These are phyloP conservation scores for Tolmerus cingulatus DNA, from an alignment of 2,888 invertebrate species.

Conservation along the genomic window DNA sequence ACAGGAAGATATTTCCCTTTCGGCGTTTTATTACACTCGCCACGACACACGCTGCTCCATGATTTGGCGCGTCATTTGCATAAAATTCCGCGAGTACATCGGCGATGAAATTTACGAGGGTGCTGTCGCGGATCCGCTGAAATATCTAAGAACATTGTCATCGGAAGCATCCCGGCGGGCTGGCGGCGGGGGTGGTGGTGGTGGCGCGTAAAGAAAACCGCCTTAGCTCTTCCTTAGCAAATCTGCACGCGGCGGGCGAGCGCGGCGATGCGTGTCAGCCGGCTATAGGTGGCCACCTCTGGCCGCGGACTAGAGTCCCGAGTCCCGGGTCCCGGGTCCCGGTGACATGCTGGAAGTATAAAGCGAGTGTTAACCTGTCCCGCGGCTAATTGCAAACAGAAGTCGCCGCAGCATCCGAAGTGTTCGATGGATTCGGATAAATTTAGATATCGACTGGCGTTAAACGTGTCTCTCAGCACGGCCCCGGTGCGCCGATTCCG, in stretches of 20 bases:
- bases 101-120: conserved; percentile 29
- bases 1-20: conserved; percentile 20
- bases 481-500: neutral
- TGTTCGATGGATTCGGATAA: conserved; percentile 42
- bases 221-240: neutral
- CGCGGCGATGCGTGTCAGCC: neutral
- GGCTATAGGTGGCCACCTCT: conserved; percentile 32
- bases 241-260: neutral
- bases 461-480: conserved; percentile 34
- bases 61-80: conserved; percentile 34
- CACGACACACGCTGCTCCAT: neutral
- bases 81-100: conserved; percentile 34
- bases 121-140: conserved; percentile 43
- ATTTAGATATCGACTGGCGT: conserved; percentile 38
- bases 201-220: conserved; percentile 47
- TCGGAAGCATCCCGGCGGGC: conserved; percentile 56
- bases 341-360: conserved; percentile 61
- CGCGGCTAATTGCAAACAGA: conserved; percentile 47
- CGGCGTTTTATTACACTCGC: conserved; percentile 20
- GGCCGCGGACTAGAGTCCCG: neutral
- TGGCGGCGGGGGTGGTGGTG: conserved; percentile 44
- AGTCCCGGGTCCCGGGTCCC: no score
- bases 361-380: conserved; percentile 56
- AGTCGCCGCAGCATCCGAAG: conserved; percentile 41
- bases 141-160: conserved; percentile 59